Evolutionary conservation across 2,797 vertebrate genomes (phyloP), one percentile per base, ranked within the genome.

Genomic region (Parauchenoglanis ngamensis): DNA sequence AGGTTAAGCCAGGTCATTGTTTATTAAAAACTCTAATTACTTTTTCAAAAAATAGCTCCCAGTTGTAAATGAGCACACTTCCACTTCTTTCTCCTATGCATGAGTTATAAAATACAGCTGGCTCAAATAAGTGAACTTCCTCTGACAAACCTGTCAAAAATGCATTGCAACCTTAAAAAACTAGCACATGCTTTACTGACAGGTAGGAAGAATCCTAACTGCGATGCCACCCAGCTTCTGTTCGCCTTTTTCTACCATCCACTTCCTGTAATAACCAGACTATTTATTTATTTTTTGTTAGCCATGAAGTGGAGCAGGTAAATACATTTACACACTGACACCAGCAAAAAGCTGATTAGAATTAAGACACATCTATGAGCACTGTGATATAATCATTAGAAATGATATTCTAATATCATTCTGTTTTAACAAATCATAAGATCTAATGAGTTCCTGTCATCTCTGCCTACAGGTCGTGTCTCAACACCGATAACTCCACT

Each of bases 271-370:
- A 68, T 76, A 54, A 25, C 79, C 15, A 67, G 84, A 65, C 76
- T 59, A 59, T 67, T 76, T 80, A 63, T 19, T 63, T 44, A 59
- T 67, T 76, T 80, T 75, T 19, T 63, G 44, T 83, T 77, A 77
- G 67, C 49, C 44, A 52, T 65, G 35, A 44, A 59, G 25, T 77
- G 61, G 35, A 87, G 31, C 35, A 89, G 89, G 87, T 86, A 87
- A 91, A 92, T 83, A 87, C 87, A 91, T 87, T 86, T 35, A 88
- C 85, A 89, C 23, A 12, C 61, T 83, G 83, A 90, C 31, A 57
- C 78, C 83, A 89, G 63, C 72, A 87, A 75, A 92, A 79, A 84
- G 61, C 63, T 79, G 35, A 84, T 63, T 70, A 68, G 8, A 11
- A 2, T 56, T n/a, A 12, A 82, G 28, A 80, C 31, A 23, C 21